phyloP scores from a whole-genome alignment of 2,888 invertebrate genomes.

The Cacoxenus indagator region DNA sequence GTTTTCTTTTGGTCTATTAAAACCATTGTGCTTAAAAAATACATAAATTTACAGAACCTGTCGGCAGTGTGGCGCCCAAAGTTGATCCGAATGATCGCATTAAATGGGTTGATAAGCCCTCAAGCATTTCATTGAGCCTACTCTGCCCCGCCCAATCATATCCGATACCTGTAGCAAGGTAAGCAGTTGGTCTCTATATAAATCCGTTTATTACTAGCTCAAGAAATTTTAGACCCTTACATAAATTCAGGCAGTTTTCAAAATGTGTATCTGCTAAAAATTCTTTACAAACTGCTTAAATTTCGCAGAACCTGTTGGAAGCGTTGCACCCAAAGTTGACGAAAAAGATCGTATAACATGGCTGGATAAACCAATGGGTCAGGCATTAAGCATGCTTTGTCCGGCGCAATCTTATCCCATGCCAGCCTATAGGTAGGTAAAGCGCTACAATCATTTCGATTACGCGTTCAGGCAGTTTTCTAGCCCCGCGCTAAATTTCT shows the following conservation, averaged over 20 bases:
- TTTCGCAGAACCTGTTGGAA: slow-evolving; percentile 77
- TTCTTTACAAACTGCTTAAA: not conserved
- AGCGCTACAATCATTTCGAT: not conserved
- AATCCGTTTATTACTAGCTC: not conserved
- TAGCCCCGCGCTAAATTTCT: not conserved
- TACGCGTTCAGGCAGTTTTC: slow-evolving; percentile 12
- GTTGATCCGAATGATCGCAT: slow-evolving; percentile 77
- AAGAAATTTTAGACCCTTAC: not conserved
- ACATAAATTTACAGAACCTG: slow-evolving; percentile 73
- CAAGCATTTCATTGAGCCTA: slow-evolving; percentile 74
- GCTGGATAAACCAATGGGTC: slow-evolving; percentile 70
- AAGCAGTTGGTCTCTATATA: too few relatives aligned
- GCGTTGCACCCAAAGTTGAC: slow-evolving; percentile 78
- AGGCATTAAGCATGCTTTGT: slow-evolving; percentile 78
- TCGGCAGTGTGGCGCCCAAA: slow-evolving; percentile 79
- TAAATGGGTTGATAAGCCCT: slow-evolving; percentile 73
- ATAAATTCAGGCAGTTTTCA: slow-evolving; percentile 45
- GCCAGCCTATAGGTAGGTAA: slow-evolving; percentile 72
- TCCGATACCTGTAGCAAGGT: slow-evolving; percentile 76
- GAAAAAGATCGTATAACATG: slow-evolving; percentile 76
- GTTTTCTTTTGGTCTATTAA: slow-evolving; percentile 8
- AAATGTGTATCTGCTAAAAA: not conserved
- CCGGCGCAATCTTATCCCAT: slow-evolving; percentile 84
- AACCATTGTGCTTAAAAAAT: not conserved
- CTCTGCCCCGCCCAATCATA: slow-evolving; percentile 84